These are phyloP conservation scores for Morus bassanus DNA, from an alignment of 2,797 vertebrate genomes.

Conservation along the genomic window DNA sequence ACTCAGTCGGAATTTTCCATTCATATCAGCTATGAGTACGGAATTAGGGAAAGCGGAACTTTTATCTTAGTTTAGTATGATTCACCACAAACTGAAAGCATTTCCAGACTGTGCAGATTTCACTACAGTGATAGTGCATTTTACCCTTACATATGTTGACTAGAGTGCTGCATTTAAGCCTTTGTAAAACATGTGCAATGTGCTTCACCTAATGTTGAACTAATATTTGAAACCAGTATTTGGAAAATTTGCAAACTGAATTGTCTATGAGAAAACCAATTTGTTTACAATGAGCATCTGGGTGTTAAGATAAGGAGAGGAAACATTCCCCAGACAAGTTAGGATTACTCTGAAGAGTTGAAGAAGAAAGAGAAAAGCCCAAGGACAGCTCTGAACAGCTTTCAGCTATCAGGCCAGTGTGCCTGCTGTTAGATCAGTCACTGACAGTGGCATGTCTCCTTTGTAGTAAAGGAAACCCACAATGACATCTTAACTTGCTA, in stretches of 20 bases:
- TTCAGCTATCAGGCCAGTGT: background rate
- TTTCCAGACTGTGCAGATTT: conserved; percentile 24
- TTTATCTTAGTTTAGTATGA: background rate
- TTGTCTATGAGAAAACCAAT: background rate
- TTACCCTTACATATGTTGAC: background rate
- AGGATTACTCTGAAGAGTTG: background rate
- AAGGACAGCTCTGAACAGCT: conserved; percentile 15
- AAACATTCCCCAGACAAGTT: background rate
- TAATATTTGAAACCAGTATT: background rate
- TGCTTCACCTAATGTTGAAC: background rate
- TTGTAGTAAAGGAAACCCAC: background rate
- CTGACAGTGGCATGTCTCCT: background rate
- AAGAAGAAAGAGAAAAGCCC: background rate
- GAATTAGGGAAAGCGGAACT: background rate
- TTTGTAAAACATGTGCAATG: background rate
- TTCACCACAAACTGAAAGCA: background rate
- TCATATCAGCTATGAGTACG: background rate
- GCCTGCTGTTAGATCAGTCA: background rate
- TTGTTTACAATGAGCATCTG: background rate
- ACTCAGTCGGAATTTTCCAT: background rate
- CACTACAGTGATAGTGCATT: background rate
- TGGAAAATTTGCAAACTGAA: background rate
- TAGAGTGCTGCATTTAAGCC: background rate
- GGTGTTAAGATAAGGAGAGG: background rate
- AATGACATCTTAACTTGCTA: conserved; percentile 23